Evolutionary conservation across 2,113 vertebrate genomes (phyloP), one percentile per base, ranked within the genome.

Genomic region (Macaca mulatta): DNA sequence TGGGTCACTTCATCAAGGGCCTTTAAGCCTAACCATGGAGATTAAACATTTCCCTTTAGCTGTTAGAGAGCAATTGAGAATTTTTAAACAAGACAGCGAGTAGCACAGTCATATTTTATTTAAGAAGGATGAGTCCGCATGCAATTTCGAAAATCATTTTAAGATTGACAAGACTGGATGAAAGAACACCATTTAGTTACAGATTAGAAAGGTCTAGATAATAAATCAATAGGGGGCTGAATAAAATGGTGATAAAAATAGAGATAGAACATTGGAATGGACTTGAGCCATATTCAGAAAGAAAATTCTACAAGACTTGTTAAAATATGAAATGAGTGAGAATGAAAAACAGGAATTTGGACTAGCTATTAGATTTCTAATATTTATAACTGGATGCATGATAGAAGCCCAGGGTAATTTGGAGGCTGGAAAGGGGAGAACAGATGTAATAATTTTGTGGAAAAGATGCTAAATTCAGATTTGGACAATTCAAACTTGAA

Each of bases 71-170:
- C 10, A 94, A 87, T 11, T 79, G 30, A 89, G 12, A 89, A 86
- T 59, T 94, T 92, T 95, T 93, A 88, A 94, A 96, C 45, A 93
- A 77, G 45, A 7, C 18, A 95, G 12, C 43, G 30, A 92, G n/a
- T 82, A 70, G 72, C 3, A 67, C 0, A 43, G 13, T 40, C 59
- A 80, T 88, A 45, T 90, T 95, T 95, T 92, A 94, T 96, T 96
- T 96, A 59, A 96, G 69, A 61, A 74, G 7, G 8, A 52, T 80
- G n/a, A 70, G 30, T 93, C 11, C 90, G 13, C 77, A 8, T 79
- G 69, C 38, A 94, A 55, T 70, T 32, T 81, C 11, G 25, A 89
- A 84, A 22, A 89, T 78, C 20, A 59, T 69, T 78, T 86, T 61
- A 38, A 93, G 35, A 32, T 16, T 90, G 22, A 74, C 20, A 92